Evolutionary conservation across 1,140 invertebrate genomes (phyloP), one percentile per base, ranked within the genome.

Genomic region (Proctacanthus coquilletti): DNA sequence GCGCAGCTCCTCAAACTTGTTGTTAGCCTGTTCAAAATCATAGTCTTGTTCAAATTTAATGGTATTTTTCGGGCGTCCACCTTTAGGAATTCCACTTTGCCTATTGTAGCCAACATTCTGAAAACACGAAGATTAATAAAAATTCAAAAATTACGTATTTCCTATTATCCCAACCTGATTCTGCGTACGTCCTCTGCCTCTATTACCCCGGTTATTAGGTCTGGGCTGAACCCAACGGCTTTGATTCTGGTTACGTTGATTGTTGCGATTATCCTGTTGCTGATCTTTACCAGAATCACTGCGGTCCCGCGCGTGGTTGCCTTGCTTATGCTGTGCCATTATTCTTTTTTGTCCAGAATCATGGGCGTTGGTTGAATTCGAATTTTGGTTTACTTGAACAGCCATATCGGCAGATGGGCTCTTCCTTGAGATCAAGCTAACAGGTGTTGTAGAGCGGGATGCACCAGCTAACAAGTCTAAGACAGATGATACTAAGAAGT

Each of bases 11-110:
- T 94, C 84, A 64, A 97, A 97, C 59, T 95, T 78, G 20, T 83
- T 88, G 64, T 98, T 96, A 6, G 92, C 88, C 59, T 91, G 82
- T 58, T 98, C 94, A 64, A 98, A 98, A 65, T 98, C 93, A 61
- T 89, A 98, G 48, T 96, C 92, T 36, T 78, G 82, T 40, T 96
- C 89, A 62, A 96, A 97, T 53, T 92, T 93, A 29, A 93, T 69
- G 4, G 75, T 79, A 46, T 79, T 80, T 59, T 77, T 77, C 37
- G 64, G 52, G 32, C 59, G 49, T 27, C 61, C 60, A 18, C 34
- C 21, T 34, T 43, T 41, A 33, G n/a, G n/a, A n/a, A n/a, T n/a
- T n/a, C n/a, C n/a, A n/a, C n/a, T n/a, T n/a, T n/a, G n/a, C 56
- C 39, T 37, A 11, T 38, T 53, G 57, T 56, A 65, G 11, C 62